Conservation (phyloP, 2,797 vertebrate genomes). For the Nothura maculosa region DNA sequence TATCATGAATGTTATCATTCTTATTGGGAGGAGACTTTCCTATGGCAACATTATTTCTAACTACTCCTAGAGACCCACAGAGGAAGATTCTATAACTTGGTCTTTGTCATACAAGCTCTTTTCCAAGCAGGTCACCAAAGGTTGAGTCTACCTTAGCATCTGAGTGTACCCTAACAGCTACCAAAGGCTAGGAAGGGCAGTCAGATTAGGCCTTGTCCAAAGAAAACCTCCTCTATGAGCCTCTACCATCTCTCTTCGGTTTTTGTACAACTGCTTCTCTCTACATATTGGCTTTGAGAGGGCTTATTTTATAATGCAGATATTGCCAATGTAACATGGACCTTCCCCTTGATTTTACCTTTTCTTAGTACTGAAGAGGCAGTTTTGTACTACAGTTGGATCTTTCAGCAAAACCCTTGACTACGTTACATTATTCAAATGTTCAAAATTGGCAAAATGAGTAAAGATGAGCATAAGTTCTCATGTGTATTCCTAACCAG, state of each 20-base stretch:
- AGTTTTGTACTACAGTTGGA: accelerated
- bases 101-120: background rate
- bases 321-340: background rate
- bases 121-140: background rate
- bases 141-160: background rate
- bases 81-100: background rate
- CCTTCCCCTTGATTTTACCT: background rate
- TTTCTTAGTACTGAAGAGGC: background rate
- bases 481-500: background rate
- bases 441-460: background rate
- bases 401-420: background rate
- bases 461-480: background rate
- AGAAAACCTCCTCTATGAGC: background rate
- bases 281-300: background rate
- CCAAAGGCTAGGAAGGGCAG: background rate
- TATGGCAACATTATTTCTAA: background rate
- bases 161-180: background rate
- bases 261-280: background rate
- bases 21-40: background rate
- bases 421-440: background rate
- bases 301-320: background rate
- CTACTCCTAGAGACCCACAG: background rate
- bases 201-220: background rate
- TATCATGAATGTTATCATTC: background rate
- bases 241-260: background rate